phyloP scores from a whole-genome alignment of 1,140 invertebrate genomes.

The Notospermus geniculatus region DNA sequence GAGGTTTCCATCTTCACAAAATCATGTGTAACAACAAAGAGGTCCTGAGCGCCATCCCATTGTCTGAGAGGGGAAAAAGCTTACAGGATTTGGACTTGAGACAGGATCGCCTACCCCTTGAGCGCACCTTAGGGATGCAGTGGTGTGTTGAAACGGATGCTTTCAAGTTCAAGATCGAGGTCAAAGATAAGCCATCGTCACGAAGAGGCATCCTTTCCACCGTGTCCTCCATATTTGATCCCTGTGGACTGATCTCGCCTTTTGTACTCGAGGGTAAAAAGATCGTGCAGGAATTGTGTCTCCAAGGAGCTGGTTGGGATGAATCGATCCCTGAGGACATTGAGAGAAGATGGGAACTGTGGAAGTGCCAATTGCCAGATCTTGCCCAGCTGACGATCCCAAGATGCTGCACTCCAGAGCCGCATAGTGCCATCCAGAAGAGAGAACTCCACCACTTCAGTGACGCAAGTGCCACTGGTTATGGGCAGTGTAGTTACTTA shows the following conservation, averaged over 20 bases:
- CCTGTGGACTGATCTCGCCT: neutral
- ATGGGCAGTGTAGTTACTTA: neutral
- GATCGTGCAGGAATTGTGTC: neutral
- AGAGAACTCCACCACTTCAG: constrained; percentile 10
- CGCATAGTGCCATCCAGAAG: too few relatives aligned
- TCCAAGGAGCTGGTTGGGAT: neutral
- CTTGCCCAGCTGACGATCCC: constrained; percentile 1
- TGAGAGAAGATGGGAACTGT: too few relatives aligned
- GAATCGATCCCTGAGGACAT: too few relatives aligned
- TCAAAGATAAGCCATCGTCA: neutral
- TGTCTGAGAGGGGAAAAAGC: neutral
- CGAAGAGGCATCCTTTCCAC: neutral
- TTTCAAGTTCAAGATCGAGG: neutral
- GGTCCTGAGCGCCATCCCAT: neutral
- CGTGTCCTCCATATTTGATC: neutral
- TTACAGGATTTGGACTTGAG: neutral
- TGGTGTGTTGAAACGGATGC: neutral
- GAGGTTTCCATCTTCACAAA: neutral
- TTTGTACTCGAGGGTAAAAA: neutral
- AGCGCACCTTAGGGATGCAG: neutral
- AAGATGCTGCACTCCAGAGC: neutral
- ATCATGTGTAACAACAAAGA: neutral
- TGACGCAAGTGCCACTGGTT: neutral
- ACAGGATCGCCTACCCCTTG: neutral
- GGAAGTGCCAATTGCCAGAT: neutral